Percentiles rank a stretch among this genome's conserved stretches.
Conservation (phyloP, 2,113 vertebrate species). For the Varanus komodoensis region DNA sequence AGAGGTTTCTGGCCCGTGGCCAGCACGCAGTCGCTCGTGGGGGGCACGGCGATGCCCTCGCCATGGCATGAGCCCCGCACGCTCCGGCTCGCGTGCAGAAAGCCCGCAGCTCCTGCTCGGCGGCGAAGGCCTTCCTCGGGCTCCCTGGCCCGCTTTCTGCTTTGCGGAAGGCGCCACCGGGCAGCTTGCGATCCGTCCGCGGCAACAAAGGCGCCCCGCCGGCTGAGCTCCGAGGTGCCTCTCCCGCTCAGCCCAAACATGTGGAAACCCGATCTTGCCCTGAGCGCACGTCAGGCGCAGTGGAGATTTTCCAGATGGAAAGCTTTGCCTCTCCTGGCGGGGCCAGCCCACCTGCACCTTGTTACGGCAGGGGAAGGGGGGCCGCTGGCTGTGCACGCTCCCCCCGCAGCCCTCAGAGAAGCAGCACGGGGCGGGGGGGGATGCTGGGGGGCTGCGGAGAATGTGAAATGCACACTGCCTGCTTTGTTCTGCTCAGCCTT, state of each 20-base stretch:
- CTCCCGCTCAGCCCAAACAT: neutral
- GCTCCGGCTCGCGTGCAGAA: too few relatives aligned
- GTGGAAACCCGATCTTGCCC: constrained; percentile 7
- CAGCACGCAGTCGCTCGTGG: too few relatives aligned
- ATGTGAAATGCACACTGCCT: neutral
- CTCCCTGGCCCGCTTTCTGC: too few relatives aligned
- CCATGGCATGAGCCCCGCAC: too few relatives aligned
- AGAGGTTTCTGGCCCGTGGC: too few relatives aligned
- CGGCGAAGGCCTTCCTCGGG: neutral
- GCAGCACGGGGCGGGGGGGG: neutral
- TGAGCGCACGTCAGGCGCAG: neutral
- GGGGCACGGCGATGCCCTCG: too few relatives aligned
- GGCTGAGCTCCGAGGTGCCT: neutral
- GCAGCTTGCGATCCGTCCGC: neutral
- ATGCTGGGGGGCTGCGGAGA: neutral
- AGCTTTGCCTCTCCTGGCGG: neutral
- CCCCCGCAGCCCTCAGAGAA: neutral
- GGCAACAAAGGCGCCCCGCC: neutral
- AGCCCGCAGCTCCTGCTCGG: too few relatives aligned
- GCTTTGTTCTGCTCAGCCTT: too few relatives aligned
- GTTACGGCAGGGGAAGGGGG: neutral
- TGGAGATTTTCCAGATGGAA: constrained; percentile 28
- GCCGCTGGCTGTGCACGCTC: fast-evolving
- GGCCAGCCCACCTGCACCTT: constrained; percentile 16
- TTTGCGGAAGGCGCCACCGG: neutral